phyloP scores from a whole-genome alignment of 2,797 vertebrate genomes.

The Diglossa cyanea region DNA sequence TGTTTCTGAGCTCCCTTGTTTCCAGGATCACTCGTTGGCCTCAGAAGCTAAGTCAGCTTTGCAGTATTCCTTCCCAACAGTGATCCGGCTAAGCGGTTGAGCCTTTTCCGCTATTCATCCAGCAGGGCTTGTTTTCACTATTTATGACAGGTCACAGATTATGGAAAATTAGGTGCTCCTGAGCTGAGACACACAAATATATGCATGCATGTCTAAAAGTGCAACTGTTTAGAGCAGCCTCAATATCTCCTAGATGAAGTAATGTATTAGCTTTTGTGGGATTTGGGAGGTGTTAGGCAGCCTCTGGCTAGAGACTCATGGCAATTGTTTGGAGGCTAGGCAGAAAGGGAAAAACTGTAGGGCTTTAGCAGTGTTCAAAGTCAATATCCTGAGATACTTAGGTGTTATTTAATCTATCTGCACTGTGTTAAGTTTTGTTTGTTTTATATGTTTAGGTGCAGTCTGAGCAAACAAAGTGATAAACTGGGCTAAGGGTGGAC shows the following conservation, averaged over 20 bases:
- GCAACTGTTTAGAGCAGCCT: not conserved
- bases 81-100: not conserved
- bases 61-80: not conserved
- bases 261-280: not conserved
- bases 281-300: not conserved
- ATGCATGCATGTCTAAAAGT: not conserved
- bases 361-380: not conserved
- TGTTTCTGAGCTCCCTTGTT: not conserved
- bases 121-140: not conserved
- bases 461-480: not conserved
- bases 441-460: not conserved
- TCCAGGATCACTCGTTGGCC: not conserved
- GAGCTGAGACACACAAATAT: not conserved
- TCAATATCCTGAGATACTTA: not conserved
- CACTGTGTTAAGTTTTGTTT: not conserved
- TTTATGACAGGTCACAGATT: not conserved
- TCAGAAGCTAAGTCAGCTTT: not conserved
- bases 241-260: not conserved
- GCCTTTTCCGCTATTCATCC: not conserved
- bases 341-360: fast-evolving
- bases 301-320: not conserved
- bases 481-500: not conserved
- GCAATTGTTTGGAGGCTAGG: not conserved
- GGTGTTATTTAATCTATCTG: not conserved
- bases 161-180: not conserved